Percentiles rank a stretch among this genome's conserved stretches.
Conservation (phyloP, 2,888 invertebrate genomes). For the Andrena praecox region DNA sequence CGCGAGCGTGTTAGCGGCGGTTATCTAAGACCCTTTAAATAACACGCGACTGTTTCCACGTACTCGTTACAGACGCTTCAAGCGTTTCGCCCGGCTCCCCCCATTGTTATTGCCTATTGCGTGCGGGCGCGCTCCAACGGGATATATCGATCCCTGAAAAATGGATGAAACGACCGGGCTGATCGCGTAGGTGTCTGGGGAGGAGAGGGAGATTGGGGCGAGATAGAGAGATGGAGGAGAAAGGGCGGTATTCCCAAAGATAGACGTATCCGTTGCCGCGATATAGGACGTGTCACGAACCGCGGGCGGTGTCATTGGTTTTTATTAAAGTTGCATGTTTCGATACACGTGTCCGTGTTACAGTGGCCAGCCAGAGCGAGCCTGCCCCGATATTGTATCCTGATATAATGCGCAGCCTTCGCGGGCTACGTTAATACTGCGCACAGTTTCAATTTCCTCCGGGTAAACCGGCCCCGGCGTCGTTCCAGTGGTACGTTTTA, state of each 20-base stretch:
- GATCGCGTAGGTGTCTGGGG: conserved; percentile 35
- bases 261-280: conserved; percentile 17
- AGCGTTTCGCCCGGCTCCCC: conserved; percentile 5
- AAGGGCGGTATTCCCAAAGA: background rate
- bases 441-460: conserved; percentile 45
- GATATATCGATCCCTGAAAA: conserved; percentile 57
- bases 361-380: background rate
- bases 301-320: conserved; percentile 2
- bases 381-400: conserved; percentile 12
- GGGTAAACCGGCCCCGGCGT: conserved; percentile 7
- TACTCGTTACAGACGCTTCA: conserved; percentile 20
- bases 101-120: conserved; percentile 50
- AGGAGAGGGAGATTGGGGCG: background rate
- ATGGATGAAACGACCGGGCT: conserved; percentile 51
- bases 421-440: conserved; percentile 23
- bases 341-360: conserved; percentile 2
- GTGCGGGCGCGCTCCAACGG: conserved; percentile 40
- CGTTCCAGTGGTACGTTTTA: background rate
- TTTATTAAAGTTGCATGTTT: conserved; percentile 53
- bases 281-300: conserved; percentile 21
- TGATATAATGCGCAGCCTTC: background rate
- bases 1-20: conserved; percentile 6
- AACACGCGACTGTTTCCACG: conserved; percentile 21
- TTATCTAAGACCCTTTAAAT: conserved; percentile 33
- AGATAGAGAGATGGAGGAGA: background rate